Base-by-base conservation (phyloP, 2,113 vertebrate genomes). In the Lutjanus erythropterus region DNA sequence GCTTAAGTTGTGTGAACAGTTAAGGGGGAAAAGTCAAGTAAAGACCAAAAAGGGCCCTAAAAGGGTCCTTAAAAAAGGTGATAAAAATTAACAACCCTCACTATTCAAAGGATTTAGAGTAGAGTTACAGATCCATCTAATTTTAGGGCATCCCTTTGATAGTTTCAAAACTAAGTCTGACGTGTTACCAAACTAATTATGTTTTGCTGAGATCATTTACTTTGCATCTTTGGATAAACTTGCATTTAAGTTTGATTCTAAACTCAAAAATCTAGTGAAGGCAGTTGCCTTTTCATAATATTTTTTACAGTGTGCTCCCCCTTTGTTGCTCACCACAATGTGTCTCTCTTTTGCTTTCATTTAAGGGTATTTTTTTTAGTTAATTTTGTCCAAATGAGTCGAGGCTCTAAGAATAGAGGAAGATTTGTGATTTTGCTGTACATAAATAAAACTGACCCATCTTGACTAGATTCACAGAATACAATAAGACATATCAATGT, bases 231-330 rank as follows among this genome's bases (percentile, higher is more conserved):
- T n/a, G n/a, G n/a, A n/a, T n/a, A n/a, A n/a, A n/a, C n/a, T n/a
- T n/a, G n/a, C n/a, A n/a, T n/a, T n/a, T n/a, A n/a, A n/a, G n/a
- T n/a, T n/a, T n/a, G n/a, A n/a, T n/a, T n/a, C n/a, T n/a, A n/a
- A n/a, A n/a, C n/a, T n/a, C n/a, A n/a, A n/a, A n/a, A n/a, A n/a
- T n/a, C n/a, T n/a, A n/a, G n/a, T n/a, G n/a, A n/a, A n/a, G n/a
- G n/a, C n/a, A n/a, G n/a, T n/a, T n/a, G n/a, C n/a, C n/a, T n/a
- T n/a, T n/a, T n/a, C n/a, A n/a, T n/a, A n/a, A n/a, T n/a, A n/a
- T n/a, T n/a, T n/a, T n/a, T n/a, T n/a, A n/a, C n/a, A n/a, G 18
- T 3, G 2, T 1, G 5, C 16, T 1, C 23, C 50, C 10, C 5
- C 50, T 14, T 31, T 18, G 53, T 33, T 19, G 16, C 8, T 19